Base-by-base conservation (phyloP, 2,797 vertebrate species). In the Argentina silus region DNA sequence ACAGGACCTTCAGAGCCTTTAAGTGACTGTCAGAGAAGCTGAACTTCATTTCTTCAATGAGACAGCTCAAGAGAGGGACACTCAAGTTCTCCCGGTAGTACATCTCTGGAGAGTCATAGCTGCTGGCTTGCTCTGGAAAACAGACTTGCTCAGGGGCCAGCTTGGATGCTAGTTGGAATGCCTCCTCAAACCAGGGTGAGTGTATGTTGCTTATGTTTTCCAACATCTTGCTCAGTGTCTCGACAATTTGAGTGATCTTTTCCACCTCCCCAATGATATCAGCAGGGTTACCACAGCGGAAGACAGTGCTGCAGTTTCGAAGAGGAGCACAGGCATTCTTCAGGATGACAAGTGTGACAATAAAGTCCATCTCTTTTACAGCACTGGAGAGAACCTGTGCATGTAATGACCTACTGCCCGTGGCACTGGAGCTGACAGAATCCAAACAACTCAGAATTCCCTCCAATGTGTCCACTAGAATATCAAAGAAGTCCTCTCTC, bases 201-300 rank as follows among this genome's bases (percentile, higher is more conserved):
- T 99, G 96, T 79, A 97, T 92, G 3, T 92, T 88, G 55, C 91
- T 93, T 17, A 98, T 94, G 60, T 99, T 98, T 80, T 96, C 94
- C 88, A 97, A 91, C 86, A 96, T 96, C 79, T 98, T 98, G 0
- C 93, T 93, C 2, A 99, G 89, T 3, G 95, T 93, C 84, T 97
- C 96, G 11, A 97, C 86, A 66, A 98, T 96, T 0, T 94, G 91
- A 0, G 96, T 96, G 77, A 98, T 90, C 85, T 96, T 99, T 84
- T 97, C 95, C 75, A 95, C 94, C 61, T 98, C 98, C 65, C 96
- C 97, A 81, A 97, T 96, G 2, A 98, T 95, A 73, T 99, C 97
- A 0, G 96, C 96, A 0, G 97, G 97, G 75, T 96, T 96, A n/a
- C 97, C 97, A 53, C 94, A 95, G 60, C 97, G 96, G 86, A 99